These are phyloP conservation scores for Mionectes macconnelli DNA, from an alignment of 2,113 vertebrate species.

Conservation along the genomic window DNA sequence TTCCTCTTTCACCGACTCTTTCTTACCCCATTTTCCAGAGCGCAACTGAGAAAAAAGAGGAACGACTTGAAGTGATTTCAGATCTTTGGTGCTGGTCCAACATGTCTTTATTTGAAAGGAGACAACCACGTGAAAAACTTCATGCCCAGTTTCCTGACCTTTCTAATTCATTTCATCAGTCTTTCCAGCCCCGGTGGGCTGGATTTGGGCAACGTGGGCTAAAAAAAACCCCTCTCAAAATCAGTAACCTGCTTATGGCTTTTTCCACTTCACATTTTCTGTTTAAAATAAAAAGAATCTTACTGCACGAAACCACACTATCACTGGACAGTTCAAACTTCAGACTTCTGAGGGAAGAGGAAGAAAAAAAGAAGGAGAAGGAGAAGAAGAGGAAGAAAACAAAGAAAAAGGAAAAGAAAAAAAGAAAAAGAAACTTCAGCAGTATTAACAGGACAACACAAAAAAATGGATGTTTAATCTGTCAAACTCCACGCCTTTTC, in stretches of 20 bases:
- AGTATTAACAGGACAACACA: not conserved
- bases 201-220: not conserved
- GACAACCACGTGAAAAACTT: not conserved
- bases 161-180: not conserved
- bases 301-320: not conserved
- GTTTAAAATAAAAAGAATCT: not conserved
- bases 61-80: not conserved
- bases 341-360: not conserved
- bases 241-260: not conserved
- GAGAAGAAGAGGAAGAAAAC: too few relatives aligned
- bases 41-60: not conserved
- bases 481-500: constrained; percentile 14
- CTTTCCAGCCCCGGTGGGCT: not conserved
- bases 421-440: not conserved
- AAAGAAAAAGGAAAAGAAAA: too few relatives aligned
- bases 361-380: not conserved
- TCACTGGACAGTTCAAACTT: not conserved
- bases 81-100: not conserved
- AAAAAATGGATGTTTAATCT: not conserved
- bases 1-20: not conserved
- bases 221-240: not conserved
- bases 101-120: not conserved
- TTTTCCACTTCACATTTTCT: not conserved
- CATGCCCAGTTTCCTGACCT: not conserved
- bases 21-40: not conserved